Evolutionary conservation across 2,888 invertebrate genomes (phyloP).

Genomic region (Hypsopygia costalis): DNA sequence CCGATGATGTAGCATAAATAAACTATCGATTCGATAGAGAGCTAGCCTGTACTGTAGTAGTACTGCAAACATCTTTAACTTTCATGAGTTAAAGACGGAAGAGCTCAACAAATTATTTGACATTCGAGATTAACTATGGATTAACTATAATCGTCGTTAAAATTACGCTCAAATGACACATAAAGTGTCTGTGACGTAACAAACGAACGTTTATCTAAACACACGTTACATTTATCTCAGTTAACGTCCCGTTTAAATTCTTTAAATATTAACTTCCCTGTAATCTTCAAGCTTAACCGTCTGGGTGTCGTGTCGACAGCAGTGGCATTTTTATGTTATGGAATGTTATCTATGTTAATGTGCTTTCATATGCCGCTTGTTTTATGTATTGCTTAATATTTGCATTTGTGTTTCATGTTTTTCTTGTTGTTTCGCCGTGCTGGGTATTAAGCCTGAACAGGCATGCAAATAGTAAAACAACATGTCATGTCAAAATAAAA

Average conservation of each 20-base stretch:
- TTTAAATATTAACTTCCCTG: slow-evolving; percentile 68
- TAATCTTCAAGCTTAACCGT: slow-evolving; percentile 34
- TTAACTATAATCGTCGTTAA: neutral
- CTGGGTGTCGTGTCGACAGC: slow-evolving; percentile 31
- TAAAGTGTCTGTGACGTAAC: slow-evolving; percentile 6
- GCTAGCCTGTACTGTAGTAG: too few relatives aligned
- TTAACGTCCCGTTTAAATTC: slow-evolving; percentile 39
- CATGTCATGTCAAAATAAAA: too few relatives aligned
- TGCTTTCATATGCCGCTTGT: slow-evolving; percentile 12
- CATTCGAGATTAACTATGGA: neutral
- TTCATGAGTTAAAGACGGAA: too few relatives aligned
- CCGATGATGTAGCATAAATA: too few relatives aligned
- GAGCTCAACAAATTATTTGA: too few relatives aligned
- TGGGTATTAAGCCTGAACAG: too few relatives aligned
- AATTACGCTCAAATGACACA: slow-evolving; percentile 1
- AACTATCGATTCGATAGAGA: too few relatives aligned
- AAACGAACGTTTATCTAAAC: slow-evolving; percentile 22
- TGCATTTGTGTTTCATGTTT: neutral
- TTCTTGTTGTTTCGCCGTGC: too few relatives aligned
- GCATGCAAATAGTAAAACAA: too few relatives aligned
- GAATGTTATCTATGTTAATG: slow-evolving; percentile 27
- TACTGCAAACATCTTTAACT: too few relatives aligned
- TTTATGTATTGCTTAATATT: slow-evolving; percentile 9
- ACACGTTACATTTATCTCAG: slow-evolving; percentile 15
- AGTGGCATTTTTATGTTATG: slow-evolving; percentile 32